These are phyloP conservation scores for Pachypanchax playfairii DNA, from an alignment of 2,113 vertebrate species.

Conservation along the genomic window DNA sequence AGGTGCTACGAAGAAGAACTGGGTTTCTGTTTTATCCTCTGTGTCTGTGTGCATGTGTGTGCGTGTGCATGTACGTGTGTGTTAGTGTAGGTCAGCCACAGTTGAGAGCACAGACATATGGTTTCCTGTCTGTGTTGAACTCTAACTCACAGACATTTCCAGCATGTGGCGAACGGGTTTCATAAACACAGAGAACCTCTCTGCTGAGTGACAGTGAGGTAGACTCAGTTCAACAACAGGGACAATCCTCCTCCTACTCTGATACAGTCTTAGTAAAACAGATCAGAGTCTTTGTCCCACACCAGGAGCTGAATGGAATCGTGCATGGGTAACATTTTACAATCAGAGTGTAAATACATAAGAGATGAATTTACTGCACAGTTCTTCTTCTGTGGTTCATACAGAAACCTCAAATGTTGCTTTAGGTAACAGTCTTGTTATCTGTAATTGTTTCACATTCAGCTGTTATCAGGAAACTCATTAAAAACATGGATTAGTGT, in stretches of 20 bases:
- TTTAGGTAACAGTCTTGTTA: too few relatives aligned
- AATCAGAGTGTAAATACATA: background rate
- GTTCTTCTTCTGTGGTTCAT: too few relatives aligned
- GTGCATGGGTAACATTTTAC: background rate
- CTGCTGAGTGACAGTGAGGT: slow-evolving; percentile 5
- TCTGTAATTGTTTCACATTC: too few relatives aligned
- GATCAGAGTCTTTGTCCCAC: background rate
- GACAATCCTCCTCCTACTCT: background rate
- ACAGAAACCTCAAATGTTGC: too few relatives aligned
- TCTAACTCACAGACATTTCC: slow-evolving; percentile 82
- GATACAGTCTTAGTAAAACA: background rate
- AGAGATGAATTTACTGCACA: too few relatives aligned
- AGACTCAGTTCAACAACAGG: background rate
- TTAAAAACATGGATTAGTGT: too few relatives aligned
- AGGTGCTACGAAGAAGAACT: slow-evolving; percentile 8
- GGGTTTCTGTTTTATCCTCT: background rate
- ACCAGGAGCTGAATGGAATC: background rate
- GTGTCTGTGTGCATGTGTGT: background rate
- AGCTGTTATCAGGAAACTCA: too few relatives aligned
- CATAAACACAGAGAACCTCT: slow-evolving; percentile 33
- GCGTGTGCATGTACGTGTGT: background rate
- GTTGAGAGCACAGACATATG: slow-evolving; percentile 88
- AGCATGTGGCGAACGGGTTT: slow-evolving; percentile 80
- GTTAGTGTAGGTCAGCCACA: slow-evolving; percentile 18
- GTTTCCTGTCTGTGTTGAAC: slow-evolving; percentile 98